phyloP scores from a whole-genome alignment of 2,888 invertebrate genomes.

The Synanthedon tipuliformis region DNA sequence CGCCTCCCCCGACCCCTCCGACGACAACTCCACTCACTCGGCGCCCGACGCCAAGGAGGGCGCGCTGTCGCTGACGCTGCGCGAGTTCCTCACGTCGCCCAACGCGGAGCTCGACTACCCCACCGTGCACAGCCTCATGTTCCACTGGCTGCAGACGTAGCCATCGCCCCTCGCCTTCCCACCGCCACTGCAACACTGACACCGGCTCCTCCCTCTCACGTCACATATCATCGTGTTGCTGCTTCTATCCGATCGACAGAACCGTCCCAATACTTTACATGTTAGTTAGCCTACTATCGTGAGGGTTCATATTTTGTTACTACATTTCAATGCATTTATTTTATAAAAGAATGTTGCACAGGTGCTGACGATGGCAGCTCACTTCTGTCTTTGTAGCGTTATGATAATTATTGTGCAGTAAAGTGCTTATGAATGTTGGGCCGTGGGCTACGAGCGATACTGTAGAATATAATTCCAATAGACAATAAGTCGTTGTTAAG shows the following conservation, averaged over 20 bases:
- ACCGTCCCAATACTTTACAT: constrained; percentile 53
- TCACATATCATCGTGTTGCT: constrained; percentile 10
- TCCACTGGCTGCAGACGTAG: constrained; percentile 67
- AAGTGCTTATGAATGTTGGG: neutral
- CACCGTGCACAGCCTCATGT: constrained; percentile 65
- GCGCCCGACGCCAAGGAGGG: constrained; percentile 35
- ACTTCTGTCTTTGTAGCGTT: no score
- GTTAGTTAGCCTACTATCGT: no score
- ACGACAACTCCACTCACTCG: constrained; percentile 57
- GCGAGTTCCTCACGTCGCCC: constrained; percentile 53
- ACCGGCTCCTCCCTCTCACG: neutral
- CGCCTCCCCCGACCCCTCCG: constrained; percentile 49
- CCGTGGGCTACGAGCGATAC: constrained; percentile 6
- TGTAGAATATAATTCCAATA: constrained; percentile 51
- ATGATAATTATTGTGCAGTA: no score
- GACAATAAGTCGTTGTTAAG: constrained; percentile 67
- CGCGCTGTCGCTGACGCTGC: constrained; percentile 30
- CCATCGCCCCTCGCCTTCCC: constrained; percentile 8
- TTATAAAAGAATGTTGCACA: no score
- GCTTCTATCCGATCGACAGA: constrained; percentile 36
- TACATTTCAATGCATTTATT: no score
- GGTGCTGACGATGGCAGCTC: no score
- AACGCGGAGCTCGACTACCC: constrained; percentile 61
- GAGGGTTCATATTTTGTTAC: no score
- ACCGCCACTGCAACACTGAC: no score